Evolutionary conservation across 2,888 invertebrate genomes (phyloP).

Genomic region (Cremastinae sp.): DNA sequence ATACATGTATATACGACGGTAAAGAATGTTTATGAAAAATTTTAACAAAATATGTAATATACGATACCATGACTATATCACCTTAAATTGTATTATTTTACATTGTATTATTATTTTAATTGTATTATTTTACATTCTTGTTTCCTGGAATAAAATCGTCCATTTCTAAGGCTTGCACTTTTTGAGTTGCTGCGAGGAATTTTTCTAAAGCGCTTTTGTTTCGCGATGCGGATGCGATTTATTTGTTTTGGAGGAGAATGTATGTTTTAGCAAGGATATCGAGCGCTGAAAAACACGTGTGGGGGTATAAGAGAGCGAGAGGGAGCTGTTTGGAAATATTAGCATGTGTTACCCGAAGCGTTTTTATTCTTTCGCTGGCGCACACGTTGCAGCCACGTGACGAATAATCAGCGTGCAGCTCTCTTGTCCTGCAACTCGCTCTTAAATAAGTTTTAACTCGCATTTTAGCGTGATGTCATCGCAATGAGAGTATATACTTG

Average conservation of each 20-base stretch:
- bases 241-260: slow-evolving; percentile 15
- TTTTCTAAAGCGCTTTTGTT: too few species aligned
- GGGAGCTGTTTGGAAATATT: slow-evolving; percentile 39
- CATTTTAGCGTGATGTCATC: slow-evolving; percentile 67
- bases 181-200: too few species aligned
- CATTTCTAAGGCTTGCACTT: too few species aligned
- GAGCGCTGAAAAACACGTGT: slow-evolving; percentile 28
- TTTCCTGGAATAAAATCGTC: too few species aligned
- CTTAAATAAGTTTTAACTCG: slow-evolving; percentile 40
- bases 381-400: slow-evolving; percentile 62
- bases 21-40: too few species aligned
- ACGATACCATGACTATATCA: too few species aligned
- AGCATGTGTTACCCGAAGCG: slow-evolving; percentile 55
- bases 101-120: background rate
- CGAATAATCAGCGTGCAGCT: slow-evolving; percentile 29
- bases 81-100: too few species aligned
- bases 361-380: slow-evolving; percentile 55
- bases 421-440: slow-evolving; percentile 24
- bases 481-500: slow-evolving; percentile 37
- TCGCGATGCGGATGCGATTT: background rate
- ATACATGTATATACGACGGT: too few species aligned
- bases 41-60: too few species aligned
- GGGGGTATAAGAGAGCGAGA: slow-evolving; percentile 38
- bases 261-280: slow-evolving; percentile 9
- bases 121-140: too few species aligned